phyloP scores from a whole-genome alignment of 2,113 vertebrate genomes.

The Dasyprocta punctata region DNA sequence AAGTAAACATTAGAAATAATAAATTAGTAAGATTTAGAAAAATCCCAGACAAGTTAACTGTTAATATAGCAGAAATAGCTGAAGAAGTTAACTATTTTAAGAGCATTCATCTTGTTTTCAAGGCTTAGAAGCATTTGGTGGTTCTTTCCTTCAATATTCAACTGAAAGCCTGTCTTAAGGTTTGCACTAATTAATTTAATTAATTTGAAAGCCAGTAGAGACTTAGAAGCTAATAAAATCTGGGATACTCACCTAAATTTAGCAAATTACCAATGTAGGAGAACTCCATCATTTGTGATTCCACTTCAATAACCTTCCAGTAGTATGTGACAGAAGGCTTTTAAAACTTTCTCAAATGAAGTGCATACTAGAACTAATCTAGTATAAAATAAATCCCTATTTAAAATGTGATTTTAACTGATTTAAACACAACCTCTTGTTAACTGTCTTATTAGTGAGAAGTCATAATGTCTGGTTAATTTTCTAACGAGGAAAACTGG shows the following conservation, averaged over 20 bases:
- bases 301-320: background rate
- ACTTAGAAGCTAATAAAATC: background rate
- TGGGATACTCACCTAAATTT: background rate
- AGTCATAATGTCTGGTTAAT: background rate
- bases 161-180: background rate
- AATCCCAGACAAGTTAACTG: background rate
- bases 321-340: background rate
- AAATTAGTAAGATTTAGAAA: background rate
- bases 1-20: background rate
- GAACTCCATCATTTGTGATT: background rate
- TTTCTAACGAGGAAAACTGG: background rate
- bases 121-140: background rate
- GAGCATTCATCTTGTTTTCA: background rate
- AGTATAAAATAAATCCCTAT: background rate
- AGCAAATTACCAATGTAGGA: background rate
- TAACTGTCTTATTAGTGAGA: background rate
- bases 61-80: background rate
- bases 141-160: background rate
- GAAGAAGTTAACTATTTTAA: background rate
- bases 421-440: background rate
- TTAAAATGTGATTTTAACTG: background rate
- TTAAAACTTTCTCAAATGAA: background rate
- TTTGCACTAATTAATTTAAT: background rate
- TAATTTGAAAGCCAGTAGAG: background rate
- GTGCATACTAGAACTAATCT: background rate